Conservation (phyloP, 2,113 vertebrate genomes). For the Danio rerio region GRCz12tu NC_133188.1:27243501-27244000, state of each 20-base stretch:
- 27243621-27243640: slow-evolving; percentile 20
- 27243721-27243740: background rate
- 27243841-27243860: background rate
- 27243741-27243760: background rate
- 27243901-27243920: background rate
- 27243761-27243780: background rate
- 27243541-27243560: background rate
- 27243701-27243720: slow-evolving; percentile 19
- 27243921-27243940: slow-evolving; percentile 24
- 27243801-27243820: slow-evolving; percentile 2
- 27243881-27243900: slow-evolving; percentile 21
- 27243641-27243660: slow-evolving; percentile 19
- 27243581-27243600: slow-evolving; percentile 34
- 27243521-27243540: background rate
- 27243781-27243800: background rate
- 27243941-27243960: slow-evolving; percentile 38
- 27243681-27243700: background rate
- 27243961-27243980: background rate
- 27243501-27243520: slow-evolving; percentile 11
- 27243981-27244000: too few relatives aligned
- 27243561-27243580: background rate
- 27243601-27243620: slow-evolving; percentile 39
- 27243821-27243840: background rate
- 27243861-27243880: slow-evolving; percentile 6
- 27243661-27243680: background rate